Percentiles rank a stretch among this genome's conserved stretches.
These are phyloP conservation scores for Atethmia centrago DNA, from an alignment of 2,888 invertebrate species.

Conservation along the genomic window DNA sequence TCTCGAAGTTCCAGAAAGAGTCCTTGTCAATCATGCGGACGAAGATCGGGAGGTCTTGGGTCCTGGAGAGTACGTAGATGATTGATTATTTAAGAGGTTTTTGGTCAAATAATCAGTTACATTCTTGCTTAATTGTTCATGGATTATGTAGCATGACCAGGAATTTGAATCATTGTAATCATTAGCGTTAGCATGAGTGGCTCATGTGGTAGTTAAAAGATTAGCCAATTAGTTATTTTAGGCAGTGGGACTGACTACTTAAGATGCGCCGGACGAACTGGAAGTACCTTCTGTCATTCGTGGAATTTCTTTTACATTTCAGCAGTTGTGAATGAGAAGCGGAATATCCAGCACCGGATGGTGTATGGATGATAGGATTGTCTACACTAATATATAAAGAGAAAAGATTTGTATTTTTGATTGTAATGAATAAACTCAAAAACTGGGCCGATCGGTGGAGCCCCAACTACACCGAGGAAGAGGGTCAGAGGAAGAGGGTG, in stretches of 20 bases:
- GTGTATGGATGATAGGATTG: background rate
- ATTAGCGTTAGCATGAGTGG: background rate
- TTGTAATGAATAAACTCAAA: no score
- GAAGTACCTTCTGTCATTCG: background rate
- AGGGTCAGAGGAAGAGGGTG: no score
- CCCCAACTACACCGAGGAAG: no score
- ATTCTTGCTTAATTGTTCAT: background rate
- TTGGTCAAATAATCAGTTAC: background rate
- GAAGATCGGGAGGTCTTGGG: constrained; percentile 93
- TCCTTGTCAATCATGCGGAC: constrained; percentile 94
- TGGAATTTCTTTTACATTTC: background rate
- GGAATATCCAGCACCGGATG: background rate
- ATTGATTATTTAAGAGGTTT: background rate
- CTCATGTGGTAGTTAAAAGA: background rate
- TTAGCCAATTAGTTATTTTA: background rate
- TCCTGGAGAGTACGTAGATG: constrained; percentile 75
- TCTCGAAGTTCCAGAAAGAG: constrained; percentile 92
- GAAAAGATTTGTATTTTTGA: no score
- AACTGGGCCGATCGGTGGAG: no score
- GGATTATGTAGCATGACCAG: background rate
- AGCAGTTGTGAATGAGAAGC: background rate
- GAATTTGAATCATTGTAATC: background rate
- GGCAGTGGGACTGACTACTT: background rate
- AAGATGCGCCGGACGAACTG: background rate
- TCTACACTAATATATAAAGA: background rate